Percentiles rank a stretch among this genome's conserved stretches.
phyloP scores from a whole-genome alignment of 2,113 vertebrate species.

The Carollia perspicillata region DNA sequence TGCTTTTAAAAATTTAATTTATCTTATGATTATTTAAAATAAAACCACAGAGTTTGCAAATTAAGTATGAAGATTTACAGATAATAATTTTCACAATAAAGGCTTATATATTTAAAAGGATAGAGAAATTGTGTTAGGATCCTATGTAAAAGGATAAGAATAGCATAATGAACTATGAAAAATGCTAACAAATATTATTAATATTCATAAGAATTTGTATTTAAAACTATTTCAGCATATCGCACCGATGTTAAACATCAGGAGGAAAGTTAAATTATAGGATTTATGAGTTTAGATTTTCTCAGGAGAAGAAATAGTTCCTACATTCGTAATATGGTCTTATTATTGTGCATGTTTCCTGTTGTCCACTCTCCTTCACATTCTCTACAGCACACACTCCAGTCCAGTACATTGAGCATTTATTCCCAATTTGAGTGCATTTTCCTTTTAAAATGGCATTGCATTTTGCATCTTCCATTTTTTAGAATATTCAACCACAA shows the following conservation, averaged over 20 bases:
- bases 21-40: background rate
- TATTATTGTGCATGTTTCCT: background rate
- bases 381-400: background rate
- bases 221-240: background rate
- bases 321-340: background rate
- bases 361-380: background rate
- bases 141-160: background rate
- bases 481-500: constrained; percentile 36
- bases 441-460: constrained; percentile 26
- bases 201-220: background rate
- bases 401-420: background rate
- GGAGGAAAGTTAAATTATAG: background rate
- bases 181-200: background rate
- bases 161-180: background rate
- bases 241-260: background rate
- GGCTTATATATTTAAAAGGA: background rate
- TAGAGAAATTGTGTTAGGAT: background rate
- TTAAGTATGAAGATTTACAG: constrained; percentile 55
- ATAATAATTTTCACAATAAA: constrained; percentile 50
- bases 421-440: constrained; percentile 13
- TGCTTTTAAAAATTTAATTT: constrained; percentile 20
- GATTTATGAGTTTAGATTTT: background rate
- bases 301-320: background rate
- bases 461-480: constrained; percentile 4
- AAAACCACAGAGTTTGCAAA: constrained; percentile 27